Evolutionary conservation across 2,888 invertebrate species (phyloP).

Genomic region (Ametastegia equiseti): DNA sequence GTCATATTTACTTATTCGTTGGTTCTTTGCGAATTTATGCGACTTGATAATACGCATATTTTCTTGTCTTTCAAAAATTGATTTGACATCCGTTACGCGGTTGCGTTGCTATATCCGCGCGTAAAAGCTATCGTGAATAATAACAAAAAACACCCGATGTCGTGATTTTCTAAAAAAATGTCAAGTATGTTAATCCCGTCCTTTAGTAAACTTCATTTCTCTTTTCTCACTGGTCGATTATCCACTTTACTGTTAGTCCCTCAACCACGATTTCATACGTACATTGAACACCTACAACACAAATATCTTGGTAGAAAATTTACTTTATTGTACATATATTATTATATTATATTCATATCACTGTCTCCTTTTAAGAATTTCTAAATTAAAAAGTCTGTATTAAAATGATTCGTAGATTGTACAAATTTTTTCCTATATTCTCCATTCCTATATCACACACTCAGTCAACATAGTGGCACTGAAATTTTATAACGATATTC

Average conservation of each 20-base stretch:
- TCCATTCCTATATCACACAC: neutral
- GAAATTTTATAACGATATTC: too few species aligned
- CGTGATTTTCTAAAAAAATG: conserved; percentile 57
- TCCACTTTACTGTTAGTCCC: conserved; percentile 54
- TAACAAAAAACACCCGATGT: conserved; percentile 57
- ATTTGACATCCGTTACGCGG: neutral
- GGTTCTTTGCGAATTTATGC: neutral
- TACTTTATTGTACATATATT: conserved; percentile 78
- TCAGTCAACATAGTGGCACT: too few species aligned
- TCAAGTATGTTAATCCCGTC: conserved; percentile 56
- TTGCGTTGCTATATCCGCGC: neutral
- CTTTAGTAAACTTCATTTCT: conserved; percentile 58
- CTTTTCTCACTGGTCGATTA: conserved; percentile 50
- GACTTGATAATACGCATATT: neutral
- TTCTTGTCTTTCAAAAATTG: neutral
- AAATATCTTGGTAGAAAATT: conserved; percentile 58
- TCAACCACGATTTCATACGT: conserved; percentile 49
- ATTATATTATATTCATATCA: conserved; percentile 80
- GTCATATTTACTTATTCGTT: conserved; percentile 1
- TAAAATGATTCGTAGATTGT: conserved; percentile 63
- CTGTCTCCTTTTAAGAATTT: conserved; percentile 88
- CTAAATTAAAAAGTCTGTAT: conserved; percentile 84
- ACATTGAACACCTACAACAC: neutral
- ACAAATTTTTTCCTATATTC: neutral
- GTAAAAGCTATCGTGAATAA: neutral